Conservation (phyloP, 2,113 vertebrate species). For the Rhabdomys dilectus region DNA sequence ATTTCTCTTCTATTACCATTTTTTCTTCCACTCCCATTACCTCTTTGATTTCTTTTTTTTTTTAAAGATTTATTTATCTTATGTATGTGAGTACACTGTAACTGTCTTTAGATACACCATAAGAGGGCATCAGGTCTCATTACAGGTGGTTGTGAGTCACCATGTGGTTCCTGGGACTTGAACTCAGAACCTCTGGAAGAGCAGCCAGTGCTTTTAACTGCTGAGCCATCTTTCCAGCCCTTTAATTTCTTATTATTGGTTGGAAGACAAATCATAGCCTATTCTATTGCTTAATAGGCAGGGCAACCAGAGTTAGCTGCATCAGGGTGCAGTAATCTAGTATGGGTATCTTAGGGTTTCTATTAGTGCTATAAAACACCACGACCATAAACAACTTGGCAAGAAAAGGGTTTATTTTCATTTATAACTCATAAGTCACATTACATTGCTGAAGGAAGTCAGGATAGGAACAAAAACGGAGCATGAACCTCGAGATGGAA, state of each 20-base stretch:
- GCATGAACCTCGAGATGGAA: background rate
- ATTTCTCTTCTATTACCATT: background rate
- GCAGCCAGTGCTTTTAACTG: no score
- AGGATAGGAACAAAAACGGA: background rate
- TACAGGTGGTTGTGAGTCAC: no score
- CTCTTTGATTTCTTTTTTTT: background rate
- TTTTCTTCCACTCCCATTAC: no score
- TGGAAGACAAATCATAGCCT: background rate
- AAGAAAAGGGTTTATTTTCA: background rate
- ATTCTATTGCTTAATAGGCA: background rate
- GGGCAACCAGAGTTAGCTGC: background rate
- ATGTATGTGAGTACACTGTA: no score
- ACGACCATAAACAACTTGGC: background rate
- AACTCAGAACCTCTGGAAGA: no score
- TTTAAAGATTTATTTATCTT: no score
- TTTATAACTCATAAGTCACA: background rate
- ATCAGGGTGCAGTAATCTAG: background rate
- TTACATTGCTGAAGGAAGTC: background rate
- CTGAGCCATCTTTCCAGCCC: no score
- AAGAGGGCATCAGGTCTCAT: no score
- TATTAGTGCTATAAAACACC: background rate
- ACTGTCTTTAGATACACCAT: no score
- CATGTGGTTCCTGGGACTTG: no score
- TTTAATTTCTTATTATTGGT: background rate
- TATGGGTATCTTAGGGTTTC: background rate